A percentile compares a stretch with the other conserved stretches of the same genome.
Conservation (phyloP, 2,113 vertebrate genomes). For the Dolichotis patagonum region DNA sequence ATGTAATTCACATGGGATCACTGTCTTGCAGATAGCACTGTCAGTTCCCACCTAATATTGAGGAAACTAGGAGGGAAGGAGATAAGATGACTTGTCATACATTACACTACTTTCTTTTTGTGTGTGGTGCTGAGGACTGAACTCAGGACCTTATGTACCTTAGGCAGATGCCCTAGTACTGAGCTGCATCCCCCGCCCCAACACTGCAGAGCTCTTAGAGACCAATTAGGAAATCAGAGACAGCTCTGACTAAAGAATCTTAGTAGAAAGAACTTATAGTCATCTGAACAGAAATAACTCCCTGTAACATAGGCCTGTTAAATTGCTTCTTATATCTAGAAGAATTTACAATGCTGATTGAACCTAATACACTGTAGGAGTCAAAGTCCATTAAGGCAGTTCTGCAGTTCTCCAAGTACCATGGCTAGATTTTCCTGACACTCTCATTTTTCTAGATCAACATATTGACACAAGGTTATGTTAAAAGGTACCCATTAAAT, state of each 20-base stretch:
- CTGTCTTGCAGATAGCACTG: not conserved
- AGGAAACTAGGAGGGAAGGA: not conserved
- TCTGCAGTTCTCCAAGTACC: not conserved
- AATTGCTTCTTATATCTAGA: not conserved
- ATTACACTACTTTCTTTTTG: not conserved
- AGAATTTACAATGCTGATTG: not conserved
- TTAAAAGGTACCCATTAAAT: not conserved
- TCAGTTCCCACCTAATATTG: not conserved
- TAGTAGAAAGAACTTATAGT: not conserved
- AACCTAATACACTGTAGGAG: not conserved
- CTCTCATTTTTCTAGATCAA: slow-evolving; percentile 18
- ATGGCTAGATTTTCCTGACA: not conserved
- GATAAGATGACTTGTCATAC: not conserved
- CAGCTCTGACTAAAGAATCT: not conserved
- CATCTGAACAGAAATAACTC: not conserved
- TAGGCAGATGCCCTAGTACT: not conserved
- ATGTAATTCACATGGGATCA: not conserved
- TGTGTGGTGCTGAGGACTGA: not conserved
- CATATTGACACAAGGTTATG: slow-evolving; percentile 25
- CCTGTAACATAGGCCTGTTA: not conserved
- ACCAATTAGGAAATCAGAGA: not conserved
- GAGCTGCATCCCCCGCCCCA: not conserved
- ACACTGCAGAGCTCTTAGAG: not conserved
- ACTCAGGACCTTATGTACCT: not conserved
- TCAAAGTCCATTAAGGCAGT: not conserved